Base-by-base conservation (phyloP, 2,113 vertebrate species). In the Lonchura striata region DNA sequence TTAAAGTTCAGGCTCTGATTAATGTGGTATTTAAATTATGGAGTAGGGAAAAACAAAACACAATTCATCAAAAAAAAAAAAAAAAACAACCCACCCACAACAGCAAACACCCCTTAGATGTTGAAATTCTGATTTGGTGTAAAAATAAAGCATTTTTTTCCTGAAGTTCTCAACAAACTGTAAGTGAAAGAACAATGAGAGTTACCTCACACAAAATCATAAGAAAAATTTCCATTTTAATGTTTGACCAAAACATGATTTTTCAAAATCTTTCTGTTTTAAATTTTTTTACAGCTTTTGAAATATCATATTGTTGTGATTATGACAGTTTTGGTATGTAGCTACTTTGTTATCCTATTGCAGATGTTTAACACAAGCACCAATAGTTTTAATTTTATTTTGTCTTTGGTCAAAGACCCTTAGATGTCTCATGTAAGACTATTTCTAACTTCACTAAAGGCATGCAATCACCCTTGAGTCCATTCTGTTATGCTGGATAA, bases 71-170 rank as follows among this genome's bases (percentile, higher is more conserved):
- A 69, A 69, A 56, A 35, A 19, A 69, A 56, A 35, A 19, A 3
- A 41, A 39, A 0, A 12, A 2, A n/a, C n/a, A n/a, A 21, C 6
- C 3, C 28, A 31, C 2, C 3, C 2, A 37, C 64, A 75, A 6
- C 7, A 50, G 24, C 1, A 37, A 24, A 46, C 37, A 0, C 0
- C 6, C 3, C 8, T 11, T 65, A 79, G 17, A 47, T 54, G 10
- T 4, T 64, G 25, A 88, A 49, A 79, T 52, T 78, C 56, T 54
- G 14, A 46, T 64, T 82, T 18, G 27, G 6, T 77, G 13, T 44
- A 71, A 80, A 88, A 77, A 60, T 25, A 9, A 3, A 61, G 2
- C 16, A 1, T 5, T 46, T 69, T 80, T 75, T 54, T 30, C 20
- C 15, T 65, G 15, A 77, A 31, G 5, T 44, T 70, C 11, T 74